A percentile compares a stretch with the other conserved stretches of the same genome.
Evolutionary conservation across 1,140 invertebrate genomes (phyloP).

Genomic region (Gryon sp.): DNA sequence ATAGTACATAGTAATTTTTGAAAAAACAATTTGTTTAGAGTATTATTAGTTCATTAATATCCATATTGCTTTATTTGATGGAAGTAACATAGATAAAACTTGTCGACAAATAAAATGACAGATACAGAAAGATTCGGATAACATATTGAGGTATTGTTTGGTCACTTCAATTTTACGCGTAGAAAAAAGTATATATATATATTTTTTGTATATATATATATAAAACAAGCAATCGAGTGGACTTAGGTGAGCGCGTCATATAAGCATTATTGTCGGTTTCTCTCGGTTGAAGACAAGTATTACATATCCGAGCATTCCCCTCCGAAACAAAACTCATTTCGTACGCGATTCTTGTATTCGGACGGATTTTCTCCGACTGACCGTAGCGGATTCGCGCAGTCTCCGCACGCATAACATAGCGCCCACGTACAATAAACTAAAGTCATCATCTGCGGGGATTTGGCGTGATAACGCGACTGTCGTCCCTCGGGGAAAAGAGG

Average conservation of each 20-base stretch:
- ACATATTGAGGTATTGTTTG: constrained; percentile 34
- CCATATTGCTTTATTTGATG: too few relatives aligned
- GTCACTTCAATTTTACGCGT: constrained; percentile 29
- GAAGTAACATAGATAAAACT: too few relatives aligned
- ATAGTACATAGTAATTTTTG: too few relatives aligned
- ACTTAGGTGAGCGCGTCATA: constrained; percentile 56
- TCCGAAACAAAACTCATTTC: constrained; percentile 61
- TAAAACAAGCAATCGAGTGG: constrained; percentile 55
- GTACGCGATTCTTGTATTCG: constrained; percentile 62
- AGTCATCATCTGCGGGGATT: constrained; percentile 80
- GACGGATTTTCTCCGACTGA: constrained; percentile 53
- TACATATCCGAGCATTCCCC: constrained; percentile 30
- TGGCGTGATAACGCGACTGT: constrained; percentile 75
- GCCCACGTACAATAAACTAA: constrained; percentile 78
- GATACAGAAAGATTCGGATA: constrained; percentile 21
- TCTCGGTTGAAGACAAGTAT: constrained; percentile 32
- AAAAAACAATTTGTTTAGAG: too few relatives aligned
- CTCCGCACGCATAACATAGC: constrained; percentile 41
- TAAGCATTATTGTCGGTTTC: constrained; percentile 40
- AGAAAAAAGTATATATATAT: too few relatives aligned
- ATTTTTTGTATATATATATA: too few relatives aligned
- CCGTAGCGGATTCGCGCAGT: constrained; percentile 54
- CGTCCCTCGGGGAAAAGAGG: constrained; percentile 67
- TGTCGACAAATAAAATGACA: constrained; percentile 3
- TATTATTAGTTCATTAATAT: too few relatives aligned